Percentiles rank a stretch among this genome's conserved stretches.
Evolutionary conservation across 2,888 invertebrate genomes (phyloP).

Genomic region (Netelia fuscicornis): DNA sequence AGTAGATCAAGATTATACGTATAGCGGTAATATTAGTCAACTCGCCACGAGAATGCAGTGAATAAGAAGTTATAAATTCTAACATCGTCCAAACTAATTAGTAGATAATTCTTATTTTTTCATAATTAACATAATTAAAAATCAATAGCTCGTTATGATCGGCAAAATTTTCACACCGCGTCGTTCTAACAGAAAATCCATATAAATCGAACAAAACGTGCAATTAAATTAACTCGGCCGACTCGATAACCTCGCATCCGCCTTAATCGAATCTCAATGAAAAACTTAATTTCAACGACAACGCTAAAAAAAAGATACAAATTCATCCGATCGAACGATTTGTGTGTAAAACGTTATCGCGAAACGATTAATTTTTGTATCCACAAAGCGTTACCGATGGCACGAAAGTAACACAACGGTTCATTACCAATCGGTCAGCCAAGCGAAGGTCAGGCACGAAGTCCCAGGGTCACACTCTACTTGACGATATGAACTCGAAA

Average conservation of each 20-base stretch:
- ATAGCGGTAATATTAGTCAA: too few species aligned
- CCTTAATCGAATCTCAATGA: too few species aligned
- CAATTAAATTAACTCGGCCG: not conserved
- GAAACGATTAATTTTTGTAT: slow-evolving; percentile 48
- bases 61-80: too few species aligned
- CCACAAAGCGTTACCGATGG: slow-evolving; percentile 43
- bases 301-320: not conserved
- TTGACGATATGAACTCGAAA: slow-evolving; percentile 82
- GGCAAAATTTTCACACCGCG: too few species aligned
- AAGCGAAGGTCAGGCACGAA: slow-evolving; percentile 62
- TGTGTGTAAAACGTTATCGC: not conserved
- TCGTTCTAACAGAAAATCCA: not conserved
- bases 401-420: slow-evolving; percentile 57
- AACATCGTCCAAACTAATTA: too few species aligned
- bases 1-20: too few species aligned
- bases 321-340: not conserved
- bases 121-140: too few species aligned
- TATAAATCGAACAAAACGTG: not conserved
- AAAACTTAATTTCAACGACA: too few species aligned
- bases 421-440: slow-evolving; percentile 53
- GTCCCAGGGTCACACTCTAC: slow-evolving; percentile 81
- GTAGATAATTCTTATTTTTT: too few species aligned
- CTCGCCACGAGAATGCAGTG: too few species aligned
- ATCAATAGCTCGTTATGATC: too few species aligned
- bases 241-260: too few species aligned